A percentile compares a stretch with the other conserved stretches of the same genome.
phyloP scores from a whole-genome alignment of 2,113 vertebrate genomes.

The Theristicus caerulescens region DNA sequence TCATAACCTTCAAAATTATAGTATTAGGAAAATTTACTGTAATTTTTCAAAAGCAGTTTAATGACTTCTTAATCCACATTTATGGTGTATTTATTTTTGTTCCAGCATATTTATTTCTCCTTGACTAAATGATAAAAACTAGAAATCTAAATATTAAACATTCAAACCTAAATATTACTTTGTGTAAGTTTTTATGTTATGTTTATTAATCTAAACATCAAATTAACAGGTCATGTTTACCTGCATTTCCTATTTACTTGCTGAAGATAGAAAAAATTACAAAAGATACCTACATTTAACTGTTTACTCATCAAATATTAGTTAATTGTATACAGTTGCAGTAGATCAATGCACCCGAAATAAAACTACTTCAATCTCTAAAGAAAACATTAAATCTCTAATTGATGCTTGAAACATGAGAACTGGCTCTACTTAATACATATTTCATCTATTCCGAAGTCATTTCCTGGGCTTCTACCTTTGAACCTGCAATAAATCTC shows the following conservation, averaged over 20 bases:
- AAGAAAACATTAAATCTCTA: conserved; percentile 12
- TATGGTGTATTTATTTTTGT: neutral
- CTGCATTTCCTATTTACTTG: neutral
- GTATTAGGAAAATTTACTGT: neutral
- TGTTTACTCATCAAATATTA: neutral
- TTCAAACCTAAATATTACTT: neutral
- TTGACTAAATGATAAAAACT: neutral
- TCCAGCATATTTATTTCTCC: neutral
- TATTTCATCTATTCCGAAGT: conserved; percentile 2
- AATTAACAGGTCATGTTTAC: neutral
- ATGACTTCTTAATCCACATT: neutral
- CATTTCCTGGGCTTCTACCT: conserved; percentile 3
- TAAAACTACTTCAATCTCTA: neutral
- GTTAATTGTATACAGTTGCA: neutral
- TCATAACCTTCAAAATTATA: neutral
- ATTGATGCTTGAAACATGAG: conserved; percentile 9
- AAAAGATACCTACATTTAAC: neutral
- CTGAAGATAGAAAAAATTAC: neutral
- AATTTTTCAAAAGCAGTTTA: neutral
- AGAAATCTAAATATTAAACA: neutral
- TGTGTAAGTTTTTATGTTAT: neutral
- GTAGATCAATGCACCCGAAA: neutral
- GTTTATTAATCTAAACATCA: neutral
- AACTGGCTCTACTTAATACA: neutral
- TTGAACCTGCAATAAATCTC: conserved; percentile 22